A percentile compares a stretch with the other conserved stretches of the same genome.
phyloP scores from a whole-genome alignment of 2,888 invertebrate species.

The Dryococelus australis region DNA sequence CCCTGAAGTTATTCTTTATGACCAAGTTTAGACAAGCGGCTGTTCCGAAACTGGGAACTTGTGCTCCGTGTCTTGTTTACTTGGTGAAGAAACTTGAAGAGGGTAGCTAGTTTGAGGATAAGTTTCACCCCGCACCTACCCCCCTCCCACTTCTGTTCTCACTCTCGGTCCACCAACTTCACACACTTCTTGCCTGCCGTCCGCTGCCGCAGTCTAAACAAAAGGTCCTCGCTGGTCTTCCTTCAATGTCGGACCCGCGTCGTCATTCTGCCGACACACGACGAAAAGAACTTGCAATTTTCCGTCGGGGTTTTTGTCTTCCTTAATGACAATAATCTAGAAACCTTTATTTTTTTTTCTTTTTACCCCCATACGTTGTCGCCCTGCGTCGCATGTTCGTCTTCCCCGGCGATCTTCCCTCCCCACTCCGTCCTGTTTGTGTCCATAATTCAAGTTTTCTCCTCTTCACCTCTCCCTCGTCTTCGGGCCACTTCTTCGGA shows the following conservation, averaged over 20 bases:
- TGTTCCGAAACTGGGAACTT: conserved; percentile 16
- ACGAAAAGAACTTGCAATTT: neutral
- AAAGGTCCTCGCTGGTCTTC: neutral
- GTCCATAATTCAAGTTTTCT: conserved; percentile 2
- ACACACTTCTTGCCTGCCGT: conserved; percentile 16
- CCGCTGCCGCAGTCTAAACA: neutral
- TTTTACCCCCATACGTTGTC: neutral
- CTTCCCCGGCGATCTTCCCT: neutral
- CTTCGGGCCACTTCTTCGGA: neutral
- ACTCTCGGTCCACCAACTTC: neutral
- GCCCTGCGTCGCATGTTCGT: neutral
- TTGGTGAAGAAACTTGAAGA: conserved; percentile 3
- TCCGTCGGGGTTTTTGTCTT: neutral
- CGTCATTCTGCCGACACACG: neutral
- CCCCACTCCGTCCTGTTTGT: neutral
- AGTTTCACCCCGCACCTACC: neutral
- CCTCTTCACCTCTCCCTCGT: neutral
- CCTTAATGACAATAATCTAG: neutral
- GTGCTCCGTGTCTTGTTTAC: conserved; percentile 4
- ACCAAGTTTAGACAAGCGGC: conserved; percentile 16
- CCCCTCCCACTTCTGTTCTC: neutral
- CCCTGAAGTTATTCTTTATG: conserved; percentile 16
- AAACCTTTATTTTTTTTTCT: neutral
- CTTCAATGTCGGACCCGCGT: neutral
- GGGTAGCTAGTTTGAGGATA: conserved; percentile 2